These are phyloP conservation scores for Meteorus cinctellus DNA, from an alignment of 2,888 invertebrate species.

Conservation along the genomic window DNA sequence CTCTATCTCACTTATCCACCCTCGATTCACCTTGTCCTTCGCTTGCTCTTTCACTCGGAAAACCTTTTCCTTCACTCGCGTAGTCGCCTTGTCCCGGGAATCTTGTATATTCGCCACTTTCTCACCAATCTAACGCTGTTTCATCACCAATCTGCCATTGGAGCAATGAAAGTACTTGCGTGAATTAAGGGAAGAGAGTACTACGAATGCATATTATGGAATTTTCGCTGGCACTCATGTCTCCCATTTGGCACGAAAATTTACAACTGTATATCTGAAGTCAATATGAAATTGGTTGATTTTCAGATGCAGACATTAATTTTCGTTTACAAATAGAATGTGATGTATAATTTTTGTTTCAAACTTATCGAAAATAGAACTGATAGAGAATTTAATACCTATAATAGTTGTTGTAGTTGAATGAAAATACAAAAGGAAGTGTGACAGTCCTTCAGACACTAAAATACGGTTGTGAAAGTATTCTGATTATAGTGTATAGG, in stretches of 20 bases:
- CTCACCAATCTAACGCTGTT: slow-evolving; percentile 11
- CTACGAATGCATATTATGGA: not conserved
- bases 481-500: too few species aligned
- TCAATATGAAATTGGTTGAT: not conserved
- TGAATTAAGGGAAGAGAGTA: not conserved
- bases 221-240: not conserved
- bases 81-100: slow-evolving; percentile 45
- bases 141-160: slow-evolving; percentile 1
- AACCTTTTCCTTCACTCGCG: slow-evolving; percentile 45
- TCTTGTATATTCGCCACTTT: slow-evolving; percentile 18
- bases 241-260: not conserved
- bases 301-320: not conserved
- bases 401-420: too few species aligned
- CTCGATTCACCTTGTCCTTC: slow-evolving; percentile 40
- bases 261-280: not conserved
- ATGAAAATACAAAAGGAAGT: too few species aligned
- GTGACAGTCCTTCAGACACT: too few species aligned
- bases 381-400: too few species aligned
- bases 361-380: too few species aligned
- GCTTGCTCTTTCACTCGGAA: slow-evolving; percentile 44
- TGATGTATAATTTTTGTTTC: too few species aligned
- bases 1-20: slow-evolving; percentile 44
- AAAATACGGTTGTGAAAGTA: too few species aligned
- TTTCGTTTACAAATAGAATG: not conserved
- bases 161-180: slow-evolving; percentile 13